These are phyloP conservation scores for Lydus trimaculatus DNA, from an alignment of 2,888 invertebrate genomes.

Conservation along the genomic window DNA sequence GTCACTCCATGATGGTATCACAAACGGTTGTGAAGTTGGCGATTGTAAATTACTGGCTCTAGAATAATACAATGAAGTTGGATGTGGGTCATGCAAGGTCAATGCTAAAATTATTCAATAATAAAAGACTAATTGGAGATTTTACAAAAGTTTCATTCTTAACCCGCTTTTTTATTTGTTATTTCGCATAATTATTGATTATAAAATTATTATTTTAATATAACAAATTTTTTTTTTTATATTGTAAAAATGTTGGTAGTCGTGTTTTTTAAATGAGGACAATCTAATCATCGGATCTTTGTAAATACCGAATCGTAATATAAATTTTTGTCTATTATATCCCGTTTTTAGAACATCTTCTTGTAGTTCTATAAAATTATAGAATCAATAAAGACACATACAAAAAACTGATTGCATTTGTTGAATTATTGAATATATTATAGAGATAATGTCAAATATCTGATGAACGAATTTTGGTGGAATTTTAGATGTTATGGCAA, in stretches of 20 bases:
- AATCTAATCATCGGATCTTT: background rate
- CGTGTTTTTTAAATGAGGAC: background rate
- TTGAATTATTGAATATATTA: too few relatives aligned
- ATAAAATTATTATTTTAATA: background rate
- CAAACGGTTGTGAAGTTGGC: constrained; percentile 42
- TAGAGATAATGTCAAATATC: too few relatives aligned
- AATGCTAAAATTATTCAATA: constrained; percentile 24
- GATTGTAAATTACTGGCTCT: constrained; percentile 15
- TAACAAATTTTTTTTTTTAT: background rate
- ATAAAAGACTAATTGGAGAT: background rate
- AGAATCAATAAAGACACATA: too few relatives aligned
- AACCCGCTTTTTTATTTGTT: background rate
- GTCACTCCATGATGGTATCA: constrained; percentile 45
- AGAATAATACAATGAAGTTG: constrained; percentile 14
- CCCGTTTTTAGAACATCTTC: too few relatives aligned
- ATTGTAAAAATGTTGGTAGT: background rate
- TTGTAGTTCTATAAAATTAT: too few relatives aligned
- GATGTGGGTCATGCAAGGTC: constrained; percentile 42
- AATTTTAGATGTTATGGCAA: too few relatives aligned
- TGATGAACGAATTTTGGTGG: too few relatives aligned
- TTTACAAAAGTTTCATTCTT: background rate
- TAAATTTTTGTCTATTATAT: too few relatives aligned
- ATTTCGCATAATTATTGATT: background rate
- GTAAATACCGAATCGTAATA: too few relatives aligned
- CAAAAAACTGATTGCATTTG: too few relatives aligned